phyloP scores from a whole-genome alignment of 2,888 invertebrate species.

The Athalia circularis region DNA sequence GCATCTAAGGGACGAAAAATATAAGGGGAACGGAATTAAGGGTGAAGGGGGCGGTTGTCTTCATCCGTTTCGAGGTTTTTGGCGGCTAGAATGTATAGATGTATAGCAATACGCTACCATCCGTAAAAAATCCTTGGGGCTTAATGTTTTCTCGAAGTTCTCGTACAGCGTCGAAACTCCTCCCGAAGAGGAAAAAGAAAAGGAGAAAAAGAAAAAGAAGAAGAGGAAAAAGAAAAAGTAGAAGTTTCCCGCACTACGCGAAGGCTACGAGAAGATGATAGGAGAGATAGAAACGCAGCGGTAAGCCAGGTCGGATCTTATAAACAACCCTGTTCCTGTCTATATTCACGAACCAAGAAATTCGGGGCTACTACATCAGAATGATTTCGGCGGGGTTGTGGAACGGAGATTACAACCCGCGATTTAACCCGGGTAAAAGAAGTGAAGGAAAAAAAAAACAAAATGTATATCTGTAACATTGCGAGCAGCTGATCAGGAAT shows the following conservation, averaged over 20 bases:
- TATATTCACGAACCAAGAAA: not conserved
- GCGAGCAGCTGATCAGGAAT: not conserved
- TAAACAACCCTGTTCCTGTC: slow-evolving; percentile 9
- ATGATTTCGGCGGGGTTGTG: not conserved
- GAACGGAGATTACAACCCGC: too few species aligned
- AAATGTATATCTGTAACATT: not conserved
- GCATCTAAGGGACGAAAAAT: not conserved
- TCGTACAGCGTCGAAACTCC: slow-evolving; percentile 9
- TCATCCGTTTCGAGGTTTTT: too few species aligned
- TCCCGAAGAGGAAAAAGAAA: slow-evolving; percentile 1
- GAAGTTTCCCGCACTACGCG: slow-evolving; percentile 11
- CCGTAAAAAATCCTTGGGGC: slow-evolving; percentile 25
- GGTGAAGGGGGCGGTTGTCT: too few species aligned
- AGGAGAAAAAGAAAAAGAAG: too few species aligned
- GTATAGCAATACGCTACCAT: not conserved
- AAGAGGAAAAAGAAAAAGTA: not conserved
- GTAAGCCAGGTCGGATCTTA: slow-evolving; percentile 36
- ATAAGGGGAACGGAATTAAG: too few species aligned
- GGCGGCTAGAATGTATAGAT: too few species aligned
- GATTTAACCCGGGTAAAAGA: too few species aligned
- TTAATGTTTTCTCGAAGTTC: slow-evolving; percentile 9
- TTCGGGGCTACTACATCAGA: not conserved
- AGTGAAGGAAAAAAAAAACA: not conserved
- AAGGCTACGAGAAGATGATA: not conserved
- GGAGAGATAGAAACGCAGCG: slow-evolving; percentile 3